Percentiles rank a stretch among this genome's conserved stretches.
phyloP scores from a whole-genome alignment of 1,140 invertebrate genomes.

The Rhopalosiphum padi region DNA sequence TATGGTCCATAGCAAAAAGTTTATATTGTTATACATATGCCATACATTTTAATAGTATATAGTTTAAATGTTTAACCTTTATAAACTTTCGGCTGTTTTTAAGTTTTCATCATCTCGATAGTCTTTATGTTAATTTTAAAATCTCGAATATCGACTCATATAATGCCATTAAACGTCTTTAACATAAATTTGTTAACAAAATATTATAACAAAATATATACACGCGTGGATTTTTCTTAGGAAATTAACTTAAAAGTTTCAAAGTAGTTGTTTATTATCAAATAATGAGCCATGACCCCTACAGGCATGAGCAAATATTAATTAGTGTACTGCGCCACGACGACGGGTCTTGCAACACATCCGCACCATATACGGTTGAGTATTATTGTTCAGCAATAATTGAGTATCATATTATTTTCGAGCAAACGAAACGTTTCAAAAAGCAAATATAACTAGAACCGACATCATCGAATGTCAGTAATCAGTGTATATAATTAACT shows the following conservation, averaged over 20 bases:
- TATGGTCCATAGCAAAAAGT: background rate
- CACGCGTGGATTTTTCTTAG: background rate
- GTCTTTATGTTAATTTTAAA: background rate
- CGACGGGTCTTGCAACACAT: background rate
- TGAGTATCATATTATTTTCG: background rate
- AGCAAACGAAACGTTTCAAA: background rate
- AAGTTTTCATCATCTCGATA: background rate
- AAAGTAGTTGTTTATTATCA: background rate
- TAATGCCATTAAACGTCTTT: background rate
- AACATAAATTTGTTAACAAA: background rate
- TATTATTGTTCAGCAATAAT: background rate
- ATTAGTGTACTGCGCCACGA: background rate
- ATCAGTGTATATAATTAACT: background rate
- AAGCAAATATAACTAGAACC: background rate
- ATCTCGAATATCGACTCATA: background rate
- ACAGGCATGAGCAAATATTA: background rate
- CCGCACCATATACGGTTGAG: too few relatives aligned
- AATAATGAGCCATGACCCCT: background rate
- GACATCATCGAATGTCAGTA: background rate
- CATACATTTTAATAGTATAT: background rate
- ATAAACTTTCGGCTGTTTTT: background rate
- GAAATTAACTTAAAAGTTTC: background rate
- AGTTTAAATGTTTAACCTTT: background rate
- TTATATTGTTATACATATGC: background rate
- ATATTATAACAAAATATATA: background rate